Base-by-base conservation (phyloP, 2,888 invertebrate genomes). In the Drosophila cognata region DNA sequence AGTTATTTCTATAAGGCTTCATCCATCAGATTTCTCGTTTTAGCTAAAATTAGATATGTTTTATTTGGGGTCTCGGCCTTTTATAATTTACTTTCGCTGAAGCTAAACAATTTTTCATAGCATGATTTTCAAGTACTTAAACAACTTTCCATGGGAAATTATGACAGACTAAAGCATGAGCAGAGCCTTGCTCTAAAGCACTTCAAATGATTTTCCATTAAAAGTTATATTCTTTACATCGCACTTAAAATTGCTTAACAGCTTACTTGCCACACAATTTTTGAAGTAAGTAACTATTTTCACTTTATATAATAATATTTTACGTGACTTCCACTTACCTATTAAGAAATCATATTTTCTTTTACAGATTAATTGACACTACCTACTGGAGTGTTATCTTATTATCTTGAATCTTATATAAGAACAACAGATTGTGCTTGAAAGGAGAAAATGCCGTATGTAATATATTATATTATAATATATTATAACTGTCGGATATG, bases 41-140 rank as follows among this genome's bases (percentile, higher is more conserved):
- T 0, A n/a, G 4, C 10, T n/a, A 4, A n/a, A 41, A n/a, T 41
- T n/a, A 41, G n/a, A 41, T 41, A 41, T 8, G 10, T n/a, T 10
- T 10, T n/a, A 41, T 13, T 33, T 33, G 33, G 0, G 10, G 33
- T 33, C 33, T 33, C 33, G 33, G 33, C 11, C 33, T 33, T 33
- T 4, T 33, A 33, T 11, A 33, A 33, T 33, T 33, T 11, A 33
- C 33, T 10, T 33, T 4, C 33, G 33, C 10, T 11, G 1, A 46
- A 13, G 33, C 29, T 62, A 60, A 60, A 65, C 28, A 33, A 36
- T 43, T 21, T 46, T 62, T 31, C n/a, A 29, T 36, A 8, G 29
- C 28, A 58, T 31, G 18, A 21, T n/a, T 52, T 61, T 52, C 33
- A 31, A 61, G 46, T 62, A 62, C 52, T 21, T 46, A 35, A 62